Evolutionary conservation across 1,140 invertebrate species (phyloP), one percentile per base, ranked within the genome.

Genomic region (Drosophila oshimai): DNA sequence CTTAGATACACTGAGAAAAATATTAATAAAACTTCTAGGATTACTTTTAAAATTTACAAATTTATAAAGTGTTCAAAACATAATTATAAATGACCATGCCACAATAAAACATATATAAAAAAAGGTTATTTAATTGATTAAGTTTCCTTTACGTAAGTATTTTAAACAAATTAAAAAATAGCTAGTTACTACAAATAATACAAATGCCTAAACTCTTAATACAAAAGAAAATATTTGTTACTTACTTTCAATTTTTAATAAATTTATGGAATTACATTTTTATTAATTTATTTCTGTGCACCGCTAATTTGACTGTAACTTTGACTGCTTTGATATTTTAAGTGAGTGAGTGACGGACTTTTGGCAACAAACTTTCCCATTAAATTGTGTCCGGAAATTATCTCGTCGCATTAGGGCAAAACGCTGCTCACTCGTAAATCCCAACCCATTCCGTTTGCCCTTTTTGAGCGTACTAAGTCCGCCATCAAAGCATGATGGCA

Each of bases 311-410:
- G 42, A 22, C 6, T 36, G 12, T 53, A 29, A 53, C 29, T 36
- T 42, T 73, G 34, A 18, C 20, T 18, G 31, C 60, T 72, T 57
- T 65, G 71, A 55, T 55, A 60, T 75, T 62, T 64, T 60, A 60
- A 58, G 47, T 47, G 31, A 74, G 28, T 64, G 44, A 36, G 24
- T 39, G 70, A 55, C 33, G 55, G 31, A 58, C 49, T 61, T 70
- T 76, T 28, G 49, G 50, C 44, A 51, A 67, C 42, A 54, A 57
- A 61, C 60, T 78, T 74, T 79, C 74, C 31, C 67, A 67, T 72
- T 72, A 39, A 53, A 54, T 44, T 31, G 17, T 29, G 53, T 20
- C 60, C 62, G 75, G 68, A 78, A 74, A 79, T 79, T 78, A 78
- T 49, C 54, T 61, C 47, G 61, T 74, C 49, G 75, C 75, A 68